phyloP scores from a whole-genome alignment of 1,140 invertebrate species.

The Melitaea cinxia region DNA sequence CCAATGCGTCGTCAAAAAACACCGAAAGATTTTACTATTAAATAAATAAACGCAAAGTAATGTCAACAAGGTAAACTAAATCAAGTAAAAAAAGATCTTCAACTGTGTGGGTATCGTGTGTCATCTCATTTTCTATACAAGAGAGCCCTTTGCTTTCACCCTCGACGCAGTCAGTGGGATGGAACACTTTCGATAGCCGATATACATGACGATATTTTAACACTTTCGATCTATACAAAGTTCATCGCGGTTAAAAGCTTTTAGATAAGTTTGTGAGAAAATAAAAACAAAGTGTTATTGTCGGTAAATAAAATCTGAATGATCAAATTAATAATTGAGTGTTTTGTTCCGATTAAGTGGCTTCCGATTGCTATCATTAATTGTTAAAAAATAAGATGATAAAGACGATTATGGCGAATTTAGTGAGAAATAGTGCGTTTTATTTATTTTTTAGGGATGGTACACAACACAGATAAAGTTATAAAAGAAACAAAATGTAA shows the following conservation, averaged over 20 bases:
- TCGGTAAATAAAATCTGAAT: too few species aligned
- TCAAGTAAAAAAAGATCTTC: conserved; percentile 16
- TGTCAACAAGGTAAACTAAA: not conserved
- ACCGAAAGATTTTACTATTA: too few species aligned
- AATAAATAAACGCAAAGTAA: conserved; percentile 4
- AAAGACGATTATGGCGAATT: too few species aligned
- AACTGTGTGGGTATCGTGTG: conserved; percentile 25
- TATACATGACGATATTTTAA: conserved; percentile 6
- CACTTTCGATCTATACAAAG: not conserved
- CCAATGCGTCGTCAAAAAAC: too few species aligned
- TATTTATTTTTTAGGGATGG: too few species aligned
- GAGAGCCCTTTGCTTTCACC: conserved; percentile 52
- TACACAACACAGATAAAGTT: too few species aligned
- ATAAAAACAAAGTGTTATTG: not conserved
- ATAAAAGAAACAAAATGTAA: too few species aligned
- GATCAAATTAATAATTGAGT: too few species aligned
- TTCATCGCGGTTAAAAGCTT: not conserved
- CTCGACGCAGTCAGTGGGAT: conserved; percentile 45
- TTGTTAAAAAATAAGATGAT: too few species aligned
- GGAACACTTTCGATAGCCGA: conserved; percentile 50
- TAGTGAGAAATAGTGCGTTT: too few species aligned
- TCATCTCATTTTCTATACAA: conserved; percentile 44
- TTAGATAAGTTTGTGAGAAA: not conserved
- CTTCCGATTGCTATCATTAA: too few species aligned
- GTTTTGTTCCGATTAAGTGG: too few species aligned